phyloP scores from a whole-genome alignment of 2,888 invertebrate species.

The Argyresthia goedartella region DNA sequence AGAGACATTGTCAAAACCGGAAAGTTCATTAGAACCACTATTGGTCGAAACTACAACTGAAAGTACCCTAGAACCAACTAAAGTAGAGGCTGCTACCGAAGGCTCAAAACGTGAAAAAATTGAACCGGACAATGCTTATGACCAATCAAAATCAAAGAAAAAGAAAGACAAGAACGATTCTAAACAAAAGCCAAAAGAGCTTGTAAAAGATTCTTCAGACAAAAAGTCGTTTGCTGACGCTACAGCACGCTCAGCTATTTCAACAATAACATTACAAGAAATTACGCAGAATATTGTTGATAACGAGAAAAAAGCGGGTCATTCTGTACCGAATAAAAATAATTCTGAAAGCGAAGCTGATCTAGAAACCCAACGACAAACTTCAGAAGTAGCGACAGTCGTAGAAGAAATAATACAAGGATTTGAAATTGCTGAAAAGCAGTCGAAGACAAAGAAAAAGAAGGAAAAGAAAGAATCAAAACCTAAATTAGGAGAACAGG shows the following conservation, averaged over 20 bases:
- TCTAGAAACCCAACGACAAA: too few relatives aligned
- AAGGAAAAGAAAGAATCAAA: background rate
- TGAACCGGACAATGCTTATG: background rate
- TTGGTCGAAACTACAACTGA: background rate
- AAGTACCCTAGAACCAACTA: background rate
- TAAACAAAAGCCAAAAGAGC: background rate
- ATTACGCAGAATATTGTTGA: too few relatives aligned
- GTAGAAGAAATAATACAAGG: too few relatives aligned
- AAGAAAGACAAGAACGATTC: conserved; percentile 5
- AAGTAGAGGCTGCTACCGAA: background rate
- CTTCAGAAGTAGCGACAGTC: too few relatives aligned
- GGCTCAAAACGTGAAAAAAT: background rate
- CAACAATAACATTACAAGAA: too few relatives aligned
- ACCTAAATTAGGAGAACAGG: background rate
- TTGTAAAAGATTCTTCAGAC: too few relatives aligned
- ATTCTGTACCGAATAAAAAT: too few relatives aligned
- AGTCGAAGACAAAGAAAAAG: background rate
- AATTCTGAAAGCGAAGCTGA: too few relatives aligned
- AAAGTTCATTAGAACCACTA: background rate
- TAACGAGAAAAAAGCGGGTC: too few relatives aligned
- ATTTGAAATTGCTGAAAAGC: background rate
- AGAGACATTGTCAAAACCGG: conserved; percentile 1
- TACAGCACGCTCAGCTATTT: too few relatives aligned
- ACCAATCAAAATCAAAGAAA: background rate
- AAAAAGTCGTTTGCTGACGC: too few relatives aligned